Conservation (phyloP, 2,113 vertebrate genomes). For the Heliornis fulica region DNA sequence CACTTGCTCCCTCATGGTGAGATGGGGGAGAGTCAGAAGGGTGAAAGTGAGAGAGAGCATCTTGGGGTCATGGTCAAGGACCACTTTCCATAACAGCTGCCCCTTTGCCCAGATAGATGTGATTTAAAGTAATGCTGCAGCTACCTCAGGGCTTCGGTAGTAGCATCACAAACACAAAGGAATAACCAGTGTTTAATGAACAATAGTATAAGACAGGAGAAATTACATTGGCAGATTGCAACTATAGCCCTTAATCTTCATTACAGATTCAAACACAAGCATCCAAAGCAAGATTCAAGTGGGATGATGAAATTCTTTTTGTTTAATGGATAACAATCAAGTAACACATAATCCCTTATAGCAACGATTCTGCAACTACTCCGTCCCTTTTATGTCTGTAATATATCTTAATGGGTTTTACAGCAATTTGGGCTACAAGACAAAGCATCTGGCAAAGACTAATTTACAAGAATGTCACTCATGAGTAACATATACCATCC, state of each 20-base stretch:
- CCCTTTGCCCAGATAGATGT: fast-evolving
- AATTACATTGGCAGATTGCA: neutral
- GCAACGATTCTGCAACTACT: slow-evolving; percentile 10
- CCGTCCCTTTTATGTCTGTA: slow-evolving; percentile 58
- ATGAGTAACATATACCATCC: neutral
- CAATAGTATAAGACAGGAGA: neutral
- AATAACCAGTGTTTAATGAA: neutral
- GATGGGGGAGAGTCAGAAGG: too few relatives aligned
- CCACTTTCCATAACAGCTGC: neutral
- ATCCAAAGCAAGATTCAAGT: slow-evolving; percentile 40
- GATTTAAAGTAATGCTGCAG: neutral
- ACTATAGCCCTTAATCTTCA: slow-evolving; percentile 26
- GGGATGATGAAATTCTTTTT: slow-evolving; percentile 61
- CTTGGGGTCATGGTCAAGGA: neutral
- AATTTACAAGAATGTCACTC: slow-evolving; percentile 47
- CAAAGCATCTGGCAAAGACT: slow-evolving; percentile 63
- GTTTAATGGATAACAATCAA: slow-evolving; percentile 65
- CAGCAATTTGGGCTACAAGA: slow-evolving; percentile 67
- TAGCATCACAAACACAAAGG: neutral
- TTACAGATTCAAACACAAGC: neutral
- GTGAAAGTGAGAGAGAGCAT: too few relatives aligned
- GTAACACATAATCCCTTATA: slow-evolving; percentile 47
- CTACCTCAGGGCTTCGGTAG: neutral
- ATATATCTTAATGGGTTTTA: slow-evolving; percentile 71
- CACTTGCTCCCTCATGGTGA: too few relatives aligned